phyloP scores from a whole-genome alignment of 1,140 invertebrate species.

The Chironomus striatipennis region DNA sequence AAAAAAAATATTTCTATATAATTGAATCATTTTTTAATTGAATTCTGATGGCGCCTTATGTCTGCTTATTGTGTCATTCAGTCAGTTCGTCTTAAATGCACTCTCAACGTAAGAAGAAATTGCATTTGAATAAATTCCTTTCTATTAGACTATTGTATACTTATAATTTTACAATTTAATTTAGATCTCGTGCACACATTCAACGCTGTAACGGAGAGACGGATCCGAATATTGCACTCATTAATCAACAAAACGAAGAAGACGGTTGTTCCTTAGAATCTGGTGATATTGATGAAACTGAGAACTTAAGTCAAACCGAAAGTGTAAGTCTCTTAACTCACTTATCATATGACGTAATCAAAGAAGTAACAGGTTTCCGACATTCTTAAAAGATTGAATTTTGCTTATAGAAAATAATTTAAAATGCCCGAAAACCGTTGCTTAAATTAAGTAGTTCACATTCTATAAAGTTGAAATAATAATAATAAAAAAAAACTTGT shows the following conservation, averaged over 20 bases:
- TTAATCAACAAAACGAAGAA: constrained; percentile 7
- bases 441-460: neutral
- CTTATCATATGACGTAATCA: too few species aligned
- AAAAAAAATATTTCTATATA: neutral
- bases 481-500: neutral
- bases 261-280: constrained; percentile 21
- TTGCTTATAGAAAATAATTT: too few species aligned
- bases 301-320: neutral
- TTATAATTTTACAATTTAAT: neutral
- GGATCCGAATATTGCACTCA: neutral
- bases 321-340: neutral
- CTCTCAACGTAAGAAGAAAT: neutral
- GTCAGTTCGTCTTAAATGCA: neutral
- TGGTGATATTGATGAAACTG: constrained; percentile 14
- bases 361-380: too few species aligned
- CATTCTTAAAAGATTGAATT: too few species aligned
- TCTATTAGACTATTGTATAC: neutral
- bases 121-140: neutral
- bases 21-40: constrained; percentile 15
- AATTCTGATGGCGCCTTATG: constrained; percentile 11
- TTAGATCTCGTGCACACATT: constrained; percentile 5
- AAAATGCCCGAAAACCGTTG: too few species aligned
- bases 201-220: constrained; percentile 9
- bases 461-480: too few species aligned
- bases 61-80: constrained; percentile 13